Base-by-base conservation (phyloP, 2,113 vertebrate species). In the Abramis brama region DNA sequence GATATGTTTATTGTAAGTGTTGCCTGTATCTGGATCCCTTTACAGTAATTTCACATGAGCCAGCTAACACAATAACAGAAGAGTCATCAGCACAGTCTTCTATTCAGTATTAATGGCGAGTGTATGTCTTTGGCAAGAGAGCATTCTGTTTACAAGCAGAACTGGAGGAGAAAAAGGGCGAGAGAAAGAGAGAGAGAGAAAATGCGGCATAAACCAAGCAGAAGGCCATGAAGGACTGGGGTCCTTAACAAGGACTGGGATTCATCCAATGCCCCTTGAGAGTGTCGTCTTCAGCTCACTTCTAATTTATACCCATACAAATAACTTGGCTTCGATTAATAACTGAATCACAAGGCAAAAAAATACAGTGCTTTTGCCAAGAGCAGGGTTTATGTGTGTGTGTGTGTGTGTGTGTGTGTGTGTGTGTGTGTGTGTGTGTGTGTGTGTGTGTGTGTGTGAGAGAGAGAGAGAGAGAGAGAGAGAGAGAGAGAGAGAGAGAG, bases 281-380 rank as follows among this genome's bases (percentile, higher is more conserved):
- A 91, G 21, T 76, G 88, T 86, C 87, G 90, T 88, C 86, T 71
- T 84, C 90, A 89, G 88, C 86, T 92, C 90, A 88, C 84, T 88
- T 83, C 47, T 79, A 85, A 93, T 93, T 92, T 90, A 92, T 93
- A 91, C 88, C 91, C 84, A 84, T 92, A 92, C 92, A 93, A 92
- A 92, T 92, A 92, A 91, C 91, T 92, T 91, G 88, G 77, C 80
- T 78, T 84, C 78, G 80, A 84, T 87, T 89, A 92, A 90, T 94
- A 92, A 94, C 91, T 92, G 89, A 90, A 93, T 93, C 89, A 90
- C 92, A 93, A 90, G 87, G 85, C 83, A 30, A 88, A 82, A 39
- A 64, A 76, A 50, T 68, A 15, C 52, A 87, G 43, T 59, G 68
- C 68, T 25, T 45, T 33, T 88, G 87, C 85, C 88, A 88, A 86